Evolutionary conservation across 2,797 vertebrate species (phyloP).

Genomic region (Acanthiza pusilla): DNA sequence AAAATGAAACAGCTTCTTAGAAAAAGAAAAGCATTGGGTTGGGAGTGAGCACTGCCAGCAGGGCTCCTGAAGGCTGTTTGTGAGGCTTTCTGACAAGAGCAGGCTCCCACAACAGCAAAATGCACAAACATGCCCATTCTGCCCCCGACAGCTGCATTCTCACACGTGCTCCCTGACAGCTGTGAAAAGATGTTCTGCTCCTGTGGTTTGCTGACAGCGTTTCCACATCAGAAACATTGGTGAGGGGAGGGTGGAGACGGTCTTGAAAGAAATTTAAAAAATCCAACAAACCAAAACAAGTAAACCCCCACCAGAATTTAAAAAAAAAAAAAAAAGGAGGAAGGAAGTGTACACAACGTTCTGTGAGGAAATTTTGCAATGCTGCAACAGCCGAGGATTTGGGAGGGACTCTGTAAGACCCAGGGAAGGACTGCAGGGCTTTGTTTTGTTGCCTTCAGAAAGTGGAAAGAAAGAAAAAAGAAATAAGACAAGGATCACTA

Average conservation of each 20-base stretch:
- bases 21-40: rapidly evolving
- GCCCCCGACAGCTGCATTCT: background rate
- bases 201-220: background rate
- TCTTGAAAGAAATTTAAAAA: background rate
- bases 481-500: background rate
- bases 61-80: background rate
- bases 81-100: background rate
- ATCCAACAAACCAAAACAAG: background rate
- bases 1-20: background rate
- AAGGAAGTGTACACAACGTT: background rate
- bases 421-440: background rate
- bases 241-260: background rate
- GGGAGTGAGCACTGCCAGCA: background rate
- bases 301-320: background rate
- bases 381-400: background rate
- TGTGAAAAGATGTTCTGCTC: background rate
- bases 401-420: background rate
- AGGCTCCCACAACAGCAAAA: background rate
- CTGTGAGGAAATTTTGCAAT: background rate
- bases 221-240: background rate
- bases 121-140: background rate
- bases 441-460: background rate
- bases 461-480: background rate
- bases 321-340: background rate
- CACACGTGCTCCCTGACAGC: background rate